Conservation (phyloP, 37 sponge, comb jelly and placozoan genomes). For the Geodia barretti region DNA sequence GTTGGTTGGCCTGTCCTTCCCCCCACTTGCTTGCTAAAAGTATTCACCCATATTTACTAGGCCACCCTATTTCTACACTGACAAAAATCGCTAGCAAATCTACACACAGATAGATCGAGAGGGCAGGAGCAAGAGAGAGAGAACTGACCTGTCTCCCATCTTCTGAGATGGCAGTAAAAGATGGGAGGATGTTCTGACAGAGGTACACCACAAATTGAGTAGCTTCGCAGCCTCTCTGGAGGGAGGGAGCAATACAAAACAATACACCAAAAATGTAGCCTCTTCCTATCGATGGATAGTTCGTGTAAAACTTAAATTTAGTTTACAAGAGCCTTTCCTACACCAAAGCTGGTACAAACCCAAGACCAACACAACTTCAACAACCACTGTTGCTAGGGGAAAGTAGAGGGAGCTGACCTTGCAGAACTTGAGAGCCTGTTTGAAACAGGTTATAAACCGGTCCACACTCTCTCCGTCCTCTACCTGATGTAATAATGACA, state of each 20-base stretch:
- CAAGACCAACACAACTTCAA: too few relatives aligned
- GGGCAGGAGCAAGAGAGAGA: too few relatives aligned
- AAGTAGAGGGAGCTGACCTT: conserved; percentile 56
- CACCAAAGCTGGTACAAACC: too few relatives aligned
- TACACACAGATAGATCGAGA: too few relatives aligned
- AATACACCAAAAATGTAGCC: background rate
- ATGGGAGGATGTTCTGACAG: conserved; percentile 36
- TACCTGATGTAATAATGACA: background rate
- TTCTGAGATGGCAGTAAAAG: conserved; percentile 11
- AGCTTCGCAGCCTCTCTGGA: conserved; percentile 41
- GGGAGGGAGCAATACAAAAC: background rate
- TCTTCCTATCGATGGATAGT: too few relatives aligned
- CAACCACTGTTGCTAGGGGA: too few relatives aligned
- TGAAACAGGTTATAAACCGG: conserved; percentile 62
- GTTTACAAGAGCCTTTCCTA: background rate
- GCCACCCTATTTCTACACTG: too few relatives aligned
- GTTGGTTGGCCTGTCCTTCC: too few relatives aligned
- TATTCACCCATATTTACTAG: too few relatives aligned
- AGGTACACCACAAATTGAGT: conserved; percentile 37
- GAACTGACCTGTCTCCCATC: background rate
- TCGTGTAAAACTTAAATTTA: background rate
- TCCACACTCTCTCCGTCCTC: conserved; percentile 37
- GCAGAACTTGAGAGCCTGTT: conserved; percentile 62
- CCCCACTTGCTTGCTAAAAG: too few relatives aligned
- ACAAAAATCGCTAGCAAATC: too few relatives aligned